Evolutionary conservation across 2,113 vertebrate species (phyloP), one percentile per base, ranked within the genome.

Genomic region (Upupa epops): DNA sequence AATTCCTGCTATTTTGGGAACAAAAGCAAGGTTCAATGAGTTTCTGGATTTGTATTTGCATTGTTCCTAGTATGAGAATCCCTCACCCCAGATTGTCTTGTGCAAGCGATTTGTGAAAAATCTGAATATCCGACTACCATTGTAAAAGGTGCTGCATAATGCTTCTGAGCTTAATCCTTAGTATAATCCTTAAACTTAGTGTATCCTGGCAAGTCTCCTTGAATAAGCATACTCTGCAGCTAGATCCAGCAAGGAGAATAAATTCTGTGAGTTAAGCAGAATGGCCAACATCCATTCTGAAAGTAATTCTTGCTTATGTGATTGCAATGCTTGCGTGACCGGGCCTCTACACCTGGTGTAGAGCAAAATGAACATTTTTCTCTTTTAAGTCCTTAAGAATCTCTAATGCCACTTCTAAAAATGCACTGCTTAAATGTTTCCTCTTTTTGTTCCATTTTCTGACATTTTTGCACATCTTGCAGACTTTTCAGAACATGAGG

Each of bases 191-290:
- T 56, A 83, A 86, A 65, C 1, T n/a, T 81, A 40, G 32, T 75
- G 26, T 59, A 29, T 83, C 54, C 88, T 90, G 86, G 89, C 80
- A 94, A 56, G 77, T 81, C 89, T 86, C 45, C 90, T 83, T 75
- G 72, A 74, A 54, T 65, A 75, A 81, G 28, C 59, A 28, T 85
- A 8, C 68, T 85, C 77, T 66, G 36, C 72, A 74, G 61, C 34
- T 81, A 68, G 86, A 93, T 66, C 60, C 65, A 90, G 76, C 51
- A 61, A 68, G 77, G 71, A 54, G 54, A 74, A 91, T 78, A 68
- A 83, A 75, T 84, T 88, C 73, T 65, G 31, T 16, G 65, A 93
- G 22, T 74, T 91, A 75, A 83, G 76, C 69, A 94, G 60, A 74
- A 77, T 32, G 49, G 37, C 52, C 83, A 83, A 64, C 83, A 86